These are phyloP conservation scores for Lethrus apterus DNA, from an alignment of 1,140 invertebrate genomes.

Conservation along the genomic window DNA sequence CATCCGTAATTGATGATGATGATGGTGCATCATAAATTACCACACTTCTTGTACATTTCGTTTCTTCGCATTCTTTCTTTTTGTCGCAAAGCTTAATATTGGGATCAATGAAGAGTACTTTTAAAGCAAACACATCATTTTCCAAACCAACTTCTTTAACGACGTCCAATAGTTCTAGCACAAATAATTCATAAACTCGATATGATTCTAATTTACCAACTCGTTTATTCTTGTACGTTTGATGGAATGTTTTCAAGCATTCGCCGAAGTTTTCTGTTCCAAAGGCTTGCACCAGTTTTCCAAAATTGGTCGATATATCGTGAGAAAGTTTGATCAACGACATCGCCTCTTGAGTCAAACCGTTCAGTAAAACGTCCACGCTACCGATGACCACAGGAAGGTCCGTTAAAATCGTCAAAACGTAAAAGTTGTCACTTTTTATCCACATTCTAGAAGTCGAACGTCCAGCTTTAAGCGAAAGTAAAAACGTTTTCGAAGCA, in stretches of 20 bases:
- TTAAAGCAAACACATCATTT: constrained; percentile 6
- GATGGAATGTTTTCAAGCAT: constrained; percentile 29
- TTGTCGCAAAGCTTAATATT: constrained; percentile 3
- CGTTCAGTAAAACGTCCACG: constrained; percentile 27
- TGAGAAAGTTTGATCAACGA: constrained; percentile 13
- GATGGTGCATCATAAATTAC: constrained; percentile 1
- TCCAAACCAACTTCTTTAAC: constrained; percentile 14
- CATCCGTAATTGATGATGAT: not conserved
- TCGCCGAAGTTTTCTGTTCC: constrained; percentile 25
- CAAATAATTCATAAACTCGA: constrained; percentile 29
- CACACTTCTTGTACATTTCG: too few relatives aligned
- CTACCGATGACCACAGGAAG: constrained; percentile 31
- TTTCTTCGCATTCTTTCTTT: too few relatives aligned
- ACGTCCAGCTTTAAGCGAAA: constrained; percentile 35
- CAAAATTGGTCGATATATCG: constrained; percentile 19
- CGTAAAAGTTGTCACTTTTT: constrained; percentile 25
- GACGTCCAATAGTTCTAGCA: constrained; percentile 19
- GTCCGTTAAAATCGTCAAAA: constrained; percentile 34
- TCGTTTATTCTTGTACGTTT: constrained; percentile 26
- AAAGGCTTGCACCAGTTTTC: constrained; percentile 30
- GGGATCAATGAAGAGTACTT: constrained; percentile 16
- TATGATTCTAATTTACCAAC: constrained; percentile 17
- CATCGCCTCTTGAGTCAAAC: constrained; percentile 31
- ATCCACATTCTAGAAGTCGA: constrained; percentile 33
- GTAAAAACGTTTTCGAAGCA: constrained; percentile 26